Base-by-base conservation (phyloP, 2,888 invertebrate species). In the Sphaerophoria rueppellii region DNA sequence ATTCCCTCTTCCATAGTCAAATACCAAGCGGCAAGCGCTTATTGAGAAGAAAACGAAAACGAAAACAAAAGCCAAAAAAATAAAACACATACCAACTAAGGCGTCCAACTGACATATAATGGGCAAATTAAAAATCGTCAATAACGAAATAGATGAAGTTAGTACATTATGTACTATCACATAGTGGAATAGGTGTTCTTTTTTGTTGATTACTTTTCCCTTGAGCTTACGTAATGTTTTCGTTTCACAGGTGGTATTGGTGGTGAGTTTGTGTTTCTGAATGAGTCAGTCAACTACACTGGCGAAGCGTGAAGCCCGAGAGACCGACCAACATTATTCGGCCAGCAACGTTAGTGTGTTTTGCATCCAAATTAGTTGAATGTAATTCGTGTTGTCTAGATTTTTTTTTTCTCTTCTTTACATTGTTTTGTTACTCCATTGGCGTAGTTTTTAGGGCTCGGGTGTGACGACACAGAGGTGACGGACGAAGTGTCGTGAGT, bases 181-280 rank as follows among this genome's bases (percentile, higher is more conserved):
- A 35, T 35, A n/a, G 9, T n/a, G 14, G 16, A 32, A 43, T 6
- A 55, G 61, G 69, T 48, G 40, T 57, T 69, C 48, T 79, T 70
- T 63, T 46, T 61, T 24, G 24, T 67, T 52, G 34, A 48, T 69
- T 72, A 54, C 75, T 65, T 71, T 61, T 80, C 72, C 75, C 71
- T 72, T 50, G 60, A 75, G 79, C 69, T 83, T 85, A 75, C 76
- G 80, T 85, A 85, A 80, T 58, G 24, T 24, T 40, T 12, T 52
- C 46, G 57, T 72, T 80, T 76, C 80, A 85, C 83, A 85, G 83
- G 83, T 85, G 83, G 79, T 83, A 43, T 43, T 43, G 82, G 80
- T 85, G 83, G 75, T 80, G 75, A 76, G 37, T 74, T 67, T 54
- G 48, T 61, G 57, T 82, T 74, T 24, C 24, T 71, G 48, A 72